A percentile compares a stretch with the other conserved stretches of the same genome.
Evolutionary conservation across 1,140 invertebrate species (phyloP).

Genomic region (Drosophila littoralis): DNA sequence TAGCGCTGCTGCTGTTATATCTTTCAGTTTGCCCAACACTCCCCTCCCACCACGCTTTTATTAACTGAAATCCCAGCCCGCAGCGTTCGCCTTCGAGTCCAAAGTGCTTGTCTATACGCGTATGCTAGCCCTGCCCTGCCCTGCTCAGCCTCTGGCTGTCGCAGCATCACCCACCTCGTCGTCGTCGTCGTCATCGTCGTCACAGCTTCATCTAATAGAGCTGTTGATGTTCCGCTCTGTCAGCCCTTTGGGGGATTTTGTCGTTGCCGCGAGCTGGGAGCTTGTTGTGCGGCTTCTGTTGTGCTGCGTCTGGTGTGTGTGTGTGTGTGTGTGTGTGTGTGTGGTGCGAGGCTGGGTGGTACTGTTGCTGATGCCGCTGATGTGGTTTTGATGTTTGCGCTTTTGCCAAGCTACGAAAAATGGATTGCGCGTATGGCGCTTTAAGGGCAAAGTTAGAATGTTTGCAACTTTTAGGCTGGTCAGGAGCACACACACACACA

Average conservation of each 20-base stretch:
- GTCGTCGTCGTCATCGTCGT: constrained; percentile 31
- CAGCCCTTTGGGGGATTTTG: constrained; percentile 75
- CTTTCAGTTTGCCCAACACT: constrained; percentile 30
- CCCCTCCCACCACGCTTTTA: neutral
- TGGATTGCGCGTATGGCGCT: constrained; percentile 2
- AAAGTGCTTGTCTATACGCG: constrained; percentile 55
- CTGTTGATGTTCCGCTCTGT: constrained; percentile 74
- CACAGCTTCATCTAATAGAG: constrained; percentile 69
- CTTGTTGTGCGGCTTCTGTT: constrained; percentile 27
- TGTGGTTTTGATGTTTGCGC: constrained; percentile 79
- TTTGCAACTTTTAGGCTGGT: constrained; percentile 48
- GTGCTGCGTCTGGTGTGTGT: neutral
- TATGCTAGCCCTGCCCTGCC: neutral
- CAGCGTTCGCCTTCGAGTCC: constrained; percentile 27
- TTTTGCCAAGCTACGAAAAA: constrained; percentile 49
- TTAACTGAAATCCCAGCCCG: constrained; percentile 24
- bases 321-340: neutral
- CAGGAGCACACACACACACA: neutral
- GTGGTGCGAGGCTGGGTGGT: constrained; percentile 9
- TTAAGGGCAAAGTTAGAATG: constrained; percentile 37
- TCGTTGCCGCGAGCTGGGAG: constrained; percentile 46
- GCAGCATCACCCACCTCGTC: constrained; percentile 5
- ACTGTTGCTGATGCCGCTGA: constrained; percentile 47
- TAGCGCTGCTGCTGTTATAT: constrained; percentile 25
- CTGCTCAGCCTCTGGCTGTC: constrained; percentile 21